A percentile compares a stretch with the other conserved stretches of the same genome.
Evolutionary conservation across 2,797 vertebrate species (phyloP).

Genomic region (Coluber constrictor): DNA sequence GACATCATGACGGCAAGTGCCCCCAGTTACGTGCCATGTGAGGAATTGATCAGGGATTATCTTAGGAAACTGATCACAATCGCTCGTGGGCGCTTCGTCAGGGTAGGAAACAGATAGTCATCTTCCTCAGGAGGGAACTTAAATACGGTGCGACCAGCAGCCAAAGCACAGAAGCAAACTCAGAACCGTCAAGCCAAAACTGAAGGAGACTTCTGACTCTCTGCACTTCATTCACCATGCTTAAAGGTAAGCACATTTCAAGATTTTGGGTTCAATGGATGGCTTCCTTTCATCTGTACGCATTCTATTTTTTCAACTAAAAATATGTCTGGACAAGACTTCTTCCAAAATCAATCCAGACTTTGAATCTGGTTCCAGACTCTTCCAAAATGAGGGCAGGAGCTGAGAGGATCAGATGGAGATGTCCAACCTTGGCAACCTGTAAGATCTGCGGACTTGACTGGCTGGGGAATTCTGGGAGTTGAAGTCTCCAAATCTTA

Average conservation of each 20-base stretch:
- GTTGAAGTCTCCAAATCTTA: not conserved
- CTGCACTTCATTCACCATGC: not conserved
- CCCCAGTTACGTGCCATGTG: not conserved
- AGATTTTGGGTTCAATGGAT: not conserved
- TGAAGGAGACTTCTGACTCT: not conserved
- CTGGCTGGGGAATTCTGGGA: not conserved
- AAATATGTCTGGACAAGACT: not conserved
- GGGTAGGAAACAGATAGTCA: not conserved
- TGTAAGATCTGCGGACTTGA: too few species aligned
- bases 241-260: not conserved
- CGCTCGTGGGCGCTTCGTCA: not conserved
- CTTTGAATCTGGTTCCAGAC: not conserved
- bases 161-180: not conserved
- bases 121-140: not conserved
- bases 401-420: not conserved
- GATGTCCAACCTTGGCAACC: too few species aligned
- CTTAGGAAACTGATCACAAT: not conserved
- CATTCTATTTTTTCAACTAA: not conserved
- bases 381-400: not conserved
- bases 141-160: not conserved
- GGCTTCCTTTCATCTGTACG: not conserved
- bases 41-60: not conserved
- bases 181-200: not conserved
- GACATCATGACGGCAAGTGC: not conserved
- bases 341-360: not conserved